Evolutionary conservation across 2,797 vertebrate species (phyloP).

Genomic region (Tauraco hartlaubi): DNA sequence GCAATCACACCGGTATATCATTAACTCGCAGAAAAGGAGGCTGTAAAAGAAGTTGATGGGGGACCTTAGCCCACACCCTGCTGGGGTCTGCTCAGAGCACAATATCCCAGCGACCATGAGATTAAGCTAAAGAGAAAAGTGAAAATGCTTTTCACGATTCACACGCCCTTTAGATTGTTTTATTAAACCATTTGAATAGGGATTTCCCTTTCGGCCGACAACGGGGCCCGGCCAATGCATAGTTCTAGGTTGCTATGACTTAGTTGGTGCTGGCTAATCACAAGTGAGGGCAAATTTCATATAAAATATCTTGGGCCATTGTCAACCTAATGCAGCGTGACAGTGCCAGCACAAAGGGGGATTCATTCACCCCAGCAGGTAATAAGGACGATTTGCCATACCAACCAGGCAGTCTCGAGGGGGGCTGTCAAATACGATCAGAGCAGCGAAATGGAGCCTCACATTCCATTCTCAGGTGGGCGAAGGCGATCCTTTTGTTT

Average conservation of each 20-base stretch:
- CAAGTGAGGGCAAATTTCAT: conserved; percentile 98
- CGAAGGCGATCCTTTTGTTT: conserved; percentile 76
- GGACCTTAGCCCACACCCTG: conserved; percentile 92
- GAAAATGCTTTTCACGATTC: conserved; percentile 98
- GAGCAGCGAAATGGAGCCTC: conserved; percentile 75
- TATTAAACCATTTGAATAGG: conserved; percentile 98
- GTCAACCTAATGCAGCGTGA: conserved; percentile 94
- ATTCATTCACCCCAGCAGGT: conserved; percentile 97
- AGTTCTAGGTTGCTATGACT: conserved; percentile 99
- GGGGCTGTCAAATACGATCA: conserved; percentile 81
- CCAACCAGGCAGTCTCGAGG: conserved; percentile 85
- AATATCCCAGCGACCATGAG: conserved; percentile 97
- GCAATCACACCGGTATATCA: conserved; percentile 92
- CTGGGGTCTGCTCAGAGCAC: conserved; percentile 91
- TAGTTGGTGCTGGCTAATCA: conserved; percentile 98
- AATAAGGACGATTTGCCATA: conserved; percentile 91
- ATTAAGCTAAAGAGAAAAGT: conserved; percentile 98
- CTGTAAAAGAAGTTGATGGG: conserved; percentile 92
- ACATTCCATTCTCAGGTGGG: conserved; percentile 85
- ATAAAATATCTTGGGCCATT: conserved; percentile 98
- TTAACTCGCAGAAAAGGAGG: conserved; percentile 94
- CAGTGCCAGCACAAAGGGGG: conserved; percentile 95
- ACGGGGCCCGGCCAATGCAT: conserved; percentile 92
- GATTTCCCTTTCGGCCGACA: conserved; percentile 95
- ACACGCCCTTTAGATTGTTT: conserved; percentile 99